Conservation (phyloP, 2,797 vertebrate genomes). For the Hemibagrus guttatus region DNA sequence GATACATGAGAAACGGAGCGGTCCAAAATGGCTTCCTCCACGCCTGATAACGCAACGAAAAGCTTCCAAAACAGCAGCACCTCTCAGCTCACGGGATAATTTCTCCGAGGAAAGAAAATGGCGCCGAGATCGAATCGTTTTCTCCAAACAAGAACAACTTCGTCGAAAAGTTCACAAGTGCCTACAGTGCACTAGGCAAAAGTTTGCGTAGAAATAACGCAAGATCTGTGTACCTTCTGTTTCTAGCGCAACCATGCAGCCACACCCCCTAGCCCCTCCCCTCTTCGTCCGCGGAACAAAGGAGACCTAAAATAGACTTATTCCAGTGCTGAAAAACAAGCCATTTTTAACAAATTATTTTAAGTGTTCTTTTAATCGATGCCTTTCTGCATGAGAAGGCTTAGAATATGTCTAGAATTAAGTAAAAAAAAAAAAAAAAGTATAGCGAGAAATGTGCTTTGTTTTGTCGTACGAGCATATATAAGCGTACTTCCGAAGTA, state of each 20-base stretch:
- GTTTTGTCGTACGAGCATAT: neutral
- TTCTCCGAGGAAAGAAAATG: too few relatives aligned
- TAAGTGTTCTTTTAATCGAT: neutral
- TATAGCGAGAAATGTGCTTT: neutral
- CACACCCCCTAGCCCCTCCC: neutral
- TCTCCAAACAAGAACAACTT: neutral
- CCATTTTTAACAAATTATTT: neutral
- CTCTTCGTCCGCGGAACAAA: slow-evolving; percentile 43
- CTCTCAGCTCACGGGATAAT: too few relatives aligned
- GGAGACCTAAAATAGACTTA: slow-evolving; percentile 6
- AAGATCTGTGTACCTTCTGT: neutral
- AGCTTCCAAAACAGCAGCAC: neutral
- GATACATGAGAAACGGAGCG: slow-evolving; percentile 38
- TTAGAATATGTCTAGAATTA: too few relatives aligned
- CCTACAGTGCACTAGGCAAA: neutral
- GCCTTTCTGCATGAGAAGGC: neutral
- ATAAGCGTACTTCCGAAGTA: neutral
- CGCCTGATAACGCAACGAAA: neutral
- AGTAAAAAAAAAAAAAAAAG: too few relatives aligned
- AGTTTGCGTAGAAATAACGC: slow-evolving; percentile 42
- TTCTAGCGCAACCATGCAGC: neutral
- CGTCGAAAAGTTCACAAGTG: neutral
- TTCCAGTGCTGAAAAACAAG: neutral
- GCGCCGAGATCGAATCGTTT: neutral
- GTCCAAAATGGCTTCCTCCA: slow-evolving; percentile 4